phyloP scores from a whole-genome alignment of 1,140 invertebrate genomes.

The Globodera rostochiensis region DNA sequence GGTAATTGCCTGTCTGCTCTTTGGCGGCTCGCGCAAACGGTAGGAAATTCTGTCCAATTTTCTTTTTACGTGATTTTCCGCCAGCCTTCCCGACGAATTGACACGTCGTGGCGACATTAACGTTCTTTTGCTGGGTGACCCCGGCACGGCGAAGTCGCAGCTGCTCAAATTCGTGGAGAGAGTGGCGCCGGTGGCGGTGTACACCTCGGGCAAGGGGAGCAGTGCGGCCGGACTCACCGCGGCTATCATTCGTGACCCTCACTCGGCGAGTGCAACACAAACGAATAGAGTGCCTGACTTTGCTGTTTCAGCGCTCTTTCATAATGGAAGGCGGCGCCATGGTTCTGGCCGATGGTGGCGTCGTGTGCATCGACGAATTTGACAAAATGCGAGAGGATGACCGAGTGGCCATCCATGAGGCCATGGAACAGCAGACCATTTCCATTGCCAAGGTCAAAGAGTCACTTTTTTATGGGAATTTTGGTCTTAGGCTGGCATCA shows the following conservation, averaged over 20 bases:
- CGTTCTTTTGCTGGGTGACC: conserved; percentile 90
- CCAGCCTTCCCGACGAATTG: conserved; percentile 86
- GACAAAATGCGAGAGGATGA: conserved; percentile 99
- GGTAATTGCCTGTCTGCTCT: conserved; percentile 90
- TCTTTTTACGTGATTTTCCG: conserved; percentile 12
- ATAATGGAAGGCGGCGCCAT: conserved; percentile 99
- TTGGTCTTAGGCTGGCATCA: conserved; percentile 78
- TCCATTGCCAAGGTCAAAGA: conserved; percentile 86
- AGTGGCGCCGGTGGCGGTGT: conserved; percentile 90
- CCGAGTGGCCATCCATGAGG: conserved; percentile 97
- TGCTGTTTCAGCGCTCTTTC: conserved; percentile 82
- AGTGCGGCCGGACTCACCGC: conserved; percentile 98
- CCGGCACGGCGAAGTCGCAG: conserved; percentile 97
- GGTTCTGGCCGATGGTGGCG: conserved; percentile 97
- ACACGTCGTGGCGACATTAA: conserved; percentile 95
- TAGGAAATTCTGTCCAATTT: conserved; percentile 42
- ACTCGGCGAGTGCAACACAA: conserved; percentile 73
- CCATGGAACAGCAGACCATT: conserved; percentile 99
- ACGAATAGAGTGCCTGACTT: not conserved
- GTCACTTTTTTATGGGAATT: not conserved
- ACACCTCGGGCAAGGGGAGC: conserved; percentile 97
- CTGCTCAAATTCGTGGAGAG: conserved; percentile 95
- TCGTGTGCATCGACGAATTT: conserved; percentile 99
- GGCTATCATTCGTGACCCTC: conserved; percentile 90
- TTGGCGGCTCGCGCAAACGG: conserved; percentile 79